Evolutionary conservation across 2,888 invertebrate species (phyloP).

Genomic region (Notocelia uddmanniana): DNA sequence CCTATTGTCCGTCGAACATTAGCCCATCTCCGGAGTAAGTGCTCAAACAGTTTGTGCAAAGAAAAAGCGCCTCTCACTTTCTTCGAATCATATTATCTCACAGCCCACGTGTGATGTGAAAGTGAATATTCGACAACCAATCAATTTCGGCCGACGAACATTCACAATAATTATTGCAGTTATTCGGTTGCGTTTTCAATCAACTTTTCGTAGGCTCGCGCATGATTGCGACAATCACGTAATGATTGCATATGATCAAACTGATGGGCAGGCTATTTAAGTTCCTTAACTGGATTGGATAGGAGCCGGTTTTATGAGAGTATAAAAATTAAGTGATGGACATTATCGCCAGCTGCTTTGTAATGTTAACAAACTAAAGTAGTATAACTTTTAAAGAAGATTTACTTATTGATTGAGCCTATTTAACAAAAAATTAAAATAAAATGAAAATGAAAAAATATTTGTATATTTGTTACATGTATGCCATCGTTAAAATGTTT

Average conservation of each 20-base stretch:
- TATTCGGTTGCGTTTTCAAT: constrained; percentile 62
- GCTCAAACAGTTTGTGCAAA: constrained; percentile 73
- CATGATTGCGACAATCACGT: constrained; percentile 25
- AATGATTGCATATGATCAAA: constrained; percentile 35
- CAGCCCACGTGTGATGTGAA: constrained; percentile 73
- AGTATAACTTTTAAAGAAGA: neutral
- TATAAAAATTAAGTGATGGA: too few relatives aligned
- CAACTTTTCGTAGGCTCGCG: constrained; percentile 62
- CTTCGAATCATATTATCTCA: constrained; percentile 69
- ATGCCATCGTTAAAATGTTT: too few relatives aligned
- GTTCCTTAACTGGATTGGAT: constrained; percentile 9
- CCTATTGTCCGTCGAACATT: constrained; percentile 43
- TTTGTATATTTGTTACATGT: too few relatives aligned
- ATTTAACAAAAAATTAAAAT: too few relatives aligned
- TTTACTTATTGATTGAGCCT: too few relatives aligned
- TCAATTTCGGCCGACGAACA: constrained; percentile 62
- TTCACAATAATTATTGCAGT: constrained; percentile 61
- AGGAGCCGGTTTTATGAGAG: constrained; percentile 5
- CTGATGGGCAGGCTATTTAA: constrained; percentile 2
- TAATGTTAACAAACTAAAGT: neutral
- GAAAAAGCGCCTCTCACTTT: constrained; percentile 83
- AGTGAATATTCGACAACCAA: constrained; percentile 69
- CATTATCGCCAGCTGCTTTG: too few relatives aligned
- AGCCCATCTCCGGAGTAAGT: constrained; percentile 49
- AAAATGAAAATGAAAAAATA: too few relatives aligned